Evolutionary conservation across 2,888 invertebrate species (phyloP), one percentile per base, ranked within the genome.

Genomic region (Sicus ferrugineus): DNA sequence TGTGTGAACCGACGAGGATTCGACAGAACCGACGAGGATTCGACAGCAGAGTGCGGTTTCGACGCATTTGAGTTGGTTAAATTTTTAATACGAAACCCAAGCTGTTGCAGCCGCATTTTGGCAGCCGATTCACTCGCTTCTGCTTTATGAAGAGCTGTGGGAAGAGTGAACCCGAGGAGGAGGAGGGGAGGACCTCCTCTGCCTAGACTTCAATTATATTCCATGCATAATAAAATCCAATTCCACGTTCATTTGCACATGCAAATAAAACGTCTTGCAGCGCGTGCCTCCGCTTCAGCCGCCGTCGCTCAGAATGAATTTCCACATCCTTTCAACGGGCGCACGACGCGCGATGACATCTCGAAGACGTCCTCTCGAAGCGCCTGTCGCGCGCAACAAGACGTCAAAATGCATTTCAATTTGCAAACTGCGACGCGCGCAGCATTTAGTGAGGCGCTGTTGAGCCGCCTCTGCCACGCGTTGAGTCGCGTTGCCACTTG

Each of bases 191-290:
- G n/a, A n/a, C n/a, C n/a, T n/a, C n/a, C n/a, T n/a, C n/a, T n/a
- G n/a, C n/a, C n/a, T n/a, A n/a, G n/a, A n/a, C n/a, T 63, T 63
- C 68, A 73, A 71, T 68, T 71, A 78, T 78, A 78, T 79, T 79
- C 78, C 78, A 78, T 80, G 80, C 79, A 79, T 80, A 77, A 78
- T 79, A 79, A 79, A n/a, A 79, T 79, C 79, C 79, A 79, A 78
- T 80, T 80, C 78, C 80, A 78, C 76, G 78, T 78, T 76, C 74
- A 78, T 80, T 80, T 78, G 80, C 77, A 78, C 77, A 79, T 80
- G 80, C 78, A 80, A 79, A 79, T 80, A 76, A 77, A 78, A 78
- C 69, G 69, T 68, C 58, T 50, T 58, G 52, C 64, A 30, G 31
- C 50, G 52, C 50, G 52, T 26, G 52, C 52, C 52, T 11, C n/a